Conservation (phyloP, 2,888 invertebrate species). For the Sarcophaga rosellei region DNA sequence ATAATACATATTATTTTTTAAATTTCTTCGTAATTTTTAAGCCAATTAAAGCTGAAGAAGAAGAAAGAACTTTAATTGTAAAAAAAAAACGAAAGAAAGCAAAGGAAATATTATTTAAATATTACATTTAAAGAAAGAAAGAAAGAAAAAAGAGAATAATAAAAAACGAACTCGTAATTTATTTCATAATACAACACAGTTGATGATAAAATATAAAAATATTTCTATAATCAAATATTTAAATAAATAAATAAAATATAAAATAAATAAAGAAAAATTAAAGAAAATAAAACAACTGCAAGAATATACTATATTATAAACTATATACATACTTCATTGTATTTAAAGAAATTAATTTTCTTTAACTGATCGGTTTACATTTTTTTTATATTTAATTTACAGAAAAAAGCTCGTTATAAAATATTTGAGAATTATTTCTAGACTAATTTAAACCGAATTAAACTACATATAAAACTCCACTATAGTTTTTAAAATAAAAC, state of each 20-base stretch:
- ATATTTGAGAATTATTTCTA: too few species aligned
- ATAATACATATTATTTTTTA: constrained; percentile 4
- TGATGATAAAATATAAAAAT: constrained; percentile 8
- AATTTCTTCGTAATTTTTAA: constrained; percentile 30
- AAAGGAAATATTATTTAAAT: constrained; percentile 12
- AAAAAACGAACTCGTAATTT: constrained; percentile 54
- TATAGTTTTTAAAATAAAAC: neutral
- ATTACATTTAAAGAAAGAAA: constrained; percentile 12
- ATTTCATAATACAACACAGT: constrained; percentile 51
- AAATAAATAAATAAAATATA: constrained; percentile 30
- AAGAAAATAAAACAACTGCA: neutral
- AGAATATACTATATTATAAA: neutral
- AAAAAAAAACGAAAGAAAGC: neutral
- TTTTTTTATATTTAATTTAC: neutral
- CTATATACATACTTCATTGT: neutral
- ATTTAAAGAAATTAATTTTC: constrained; percentile 14
- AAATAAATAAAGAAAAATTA: constrained; percentile 5
- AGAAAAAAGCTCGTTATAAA: too few species aligned
- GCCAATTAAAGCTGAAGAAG: constrained; percentile 6
- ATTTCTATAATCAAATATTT: constrained; percentile 39
- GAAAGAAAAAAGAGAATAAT: neutral
- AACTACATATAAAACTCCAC: neutral
- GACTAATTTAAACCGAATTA: too few species aligned
- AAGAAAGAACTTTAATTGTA: constrained; percentile 29
- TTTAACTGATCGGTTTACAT: neutral